These are phyloP conservation scores for Heterodera carotae DNA, from an alignment of 1,140 invertebrate species.

Conservation along the genomic window DNA sequence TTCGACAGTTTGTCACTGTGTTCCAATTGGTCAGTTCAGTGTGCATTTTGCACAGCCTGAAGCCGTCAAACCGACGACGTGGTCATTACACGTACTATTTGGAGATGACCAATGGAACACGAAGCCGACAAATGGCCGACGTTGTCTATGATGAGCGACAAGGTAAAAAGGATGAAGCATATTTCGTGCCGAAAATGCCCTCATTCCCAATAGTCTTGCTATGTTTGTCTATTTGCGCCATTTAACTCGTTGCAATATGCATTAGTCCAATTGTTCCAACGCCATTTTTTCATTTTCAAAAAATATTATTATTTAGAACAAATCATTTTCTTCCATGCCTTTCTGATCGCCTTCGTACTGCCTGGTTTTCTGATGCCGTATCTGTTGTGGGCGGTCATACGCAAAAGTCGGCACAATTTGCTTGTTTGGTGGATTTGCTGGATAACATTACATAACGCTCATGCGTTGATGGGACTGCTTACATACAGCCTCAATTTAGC, in stretches of 20 bases:
- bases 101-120: conserved; percentile 34
- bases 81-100: conserved; percentile 34
- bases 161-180: conserved; percentile 10
- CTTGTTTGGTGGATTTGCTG: conserved; percentile 38
- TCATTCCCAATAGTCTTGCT: too few species aligned
- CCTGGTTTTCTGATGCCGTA: conserved; percentile 37
- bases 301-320: conserved; percentile 28
- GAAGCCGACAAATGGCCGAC: conserved; percentile 27
- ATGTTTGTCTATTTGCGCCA: too few species aligned
- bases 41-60: conserved; percentile 16
- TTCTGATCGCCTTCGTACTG: conserved; percentile 33
- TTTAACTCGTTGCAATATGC: too few species aligned
- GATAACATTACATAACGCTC: conserved; percentile 39
- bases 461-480: conserved; percentile 27
- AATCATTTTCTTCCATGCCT: conserved; percentile 36
- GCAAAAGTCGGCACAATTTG: conserved; percentile 31
- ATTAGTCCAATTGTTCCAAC: not conserved
- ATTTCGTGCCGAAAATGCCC: too few species aligned
- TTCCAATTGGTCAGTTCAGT: conserved; percentile 23
- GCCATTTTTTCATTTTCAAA: not conserved
- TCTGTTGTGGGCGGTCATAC: conserved; percentile 26
- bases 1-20: conserved; percentile 15
- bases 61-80: conserved; percentile 13
- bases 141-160: conserved; percentile 34
- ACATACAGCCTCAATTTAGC: conserved; percentile 14